These are phyloP conservation scores for Lepus europaeus DNA, from an alignment of 2,113 vertebrate genomes.

Conservation along the genomic window DNA sequence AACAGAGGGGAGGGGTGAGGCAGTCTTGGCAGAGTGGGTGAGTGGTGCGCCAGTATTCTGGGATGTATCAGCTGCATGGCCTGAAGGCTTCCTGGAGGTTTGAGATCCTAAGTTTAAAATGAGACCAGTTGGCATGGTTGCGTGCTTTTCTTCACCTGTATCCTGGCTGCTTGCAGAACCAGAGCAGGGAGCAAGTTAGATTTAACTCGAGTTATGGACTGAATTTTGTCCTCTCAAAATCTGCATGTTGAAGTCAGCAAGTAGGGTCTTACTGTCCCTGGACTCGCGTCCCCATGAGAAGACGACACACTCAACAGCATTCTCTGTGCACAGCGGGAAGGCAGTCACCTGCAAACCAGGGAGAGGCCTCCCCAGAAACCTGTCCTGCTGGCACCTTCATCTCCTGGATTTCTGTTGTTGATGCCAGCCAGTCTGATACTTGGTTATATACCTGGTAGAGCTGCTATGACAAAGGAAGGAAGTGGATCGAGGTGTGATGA, in stretches of 20 bases:
- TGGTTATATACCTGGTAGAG: neutral
- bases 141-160: neutral
- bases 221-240: neutral
- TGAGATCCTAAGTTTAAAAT: constrained; percentile 2
- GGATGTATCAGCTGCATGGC: neutral
- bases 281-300: neutral
- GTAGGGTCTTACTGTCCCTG: neutral
- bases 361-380: neutral
- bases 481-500: neutral
- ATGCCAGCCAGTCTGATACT: neutral
- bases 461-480: neutral
- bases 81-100: neutral
- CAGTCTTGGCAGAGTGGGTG: neutral
- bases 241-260: neutral
- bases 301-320: too few species aligned
- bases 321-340: neutral
- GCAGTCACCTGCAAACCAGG: neutral
- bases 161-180: neutral
- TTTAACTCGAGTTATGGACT: neutral
- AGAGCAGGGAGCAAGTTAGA: neutral
- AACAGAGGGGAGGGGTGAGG: neutral
- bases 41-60: too few species aligned
- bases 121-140: neutral
- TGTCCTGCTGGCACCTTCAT: neutral
- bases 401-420: neutral